Conservation (phyloP, 2,888 invertebrate genomes). For the Xanthorhoe designata region DNA sequence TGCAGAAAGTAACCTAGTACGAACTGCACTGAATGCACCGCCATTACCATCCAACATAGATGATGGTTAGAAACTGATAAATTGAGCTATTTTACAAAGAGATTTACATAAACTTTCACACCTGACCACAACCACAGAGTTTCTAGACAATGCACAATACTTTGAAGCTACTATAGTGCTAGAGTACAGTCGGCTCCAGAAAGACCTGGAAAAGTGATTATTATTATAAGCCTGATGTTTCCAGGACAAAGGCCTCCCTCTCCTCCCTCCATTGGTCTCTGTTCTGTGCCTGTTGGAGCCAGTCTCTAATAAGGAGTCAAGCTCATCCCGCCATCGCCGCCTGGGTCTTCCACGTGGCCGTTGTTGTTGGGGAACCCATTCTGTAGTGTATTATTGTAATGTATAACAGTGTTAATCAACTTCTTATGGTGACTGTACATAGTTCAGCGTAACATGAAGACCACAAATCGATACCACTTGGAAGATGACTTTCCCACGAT, state of each 20-base stretch:
- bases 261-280: too few relatives aligned
- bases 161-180: slow-evolving; percentile 25
- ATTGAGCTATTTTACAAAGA: slow-evolving; percentile 22
- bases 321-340: too few relatives aligned
- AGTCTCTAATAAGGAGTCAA: too few relatives aligned
- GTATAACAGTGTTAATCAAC: background rate
- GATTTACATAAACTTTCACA: slow-evolving; percentile 43
- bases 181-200: background rate
- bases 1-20: background rate
- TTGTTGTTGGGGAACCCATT: too few relatives aligned
- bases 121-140: slow-evolving; percentile 44
- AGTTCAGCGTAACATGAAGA: slow-evolving; percentile 34
- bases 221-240: too few relatives aligned
- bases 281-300: too few relatives aligned
- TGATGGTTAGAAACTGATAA: slow-evolving; percentile 23
- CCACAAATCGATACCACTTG: slow-evolving; percentile 34
- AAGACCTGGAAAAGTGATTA: background rate
- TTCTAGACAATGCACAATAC: slow-evolving; percentile 46
- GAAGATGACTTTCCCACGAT: slow-evolving; percentile 20
- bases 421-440: slow-evolving; percentile 11
- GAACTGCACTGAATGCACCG: background rate
- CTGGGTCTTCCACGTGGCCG: too few relatives aligned
- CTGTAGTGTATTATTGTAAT: too few relatives aligned
- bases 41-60: slow-evolving; percentile 4
- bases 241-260: too few relatives aligned